Conservation (phyloP, 2,888 invertebrate species). For the Dermolepida albohirtum region DNA sequence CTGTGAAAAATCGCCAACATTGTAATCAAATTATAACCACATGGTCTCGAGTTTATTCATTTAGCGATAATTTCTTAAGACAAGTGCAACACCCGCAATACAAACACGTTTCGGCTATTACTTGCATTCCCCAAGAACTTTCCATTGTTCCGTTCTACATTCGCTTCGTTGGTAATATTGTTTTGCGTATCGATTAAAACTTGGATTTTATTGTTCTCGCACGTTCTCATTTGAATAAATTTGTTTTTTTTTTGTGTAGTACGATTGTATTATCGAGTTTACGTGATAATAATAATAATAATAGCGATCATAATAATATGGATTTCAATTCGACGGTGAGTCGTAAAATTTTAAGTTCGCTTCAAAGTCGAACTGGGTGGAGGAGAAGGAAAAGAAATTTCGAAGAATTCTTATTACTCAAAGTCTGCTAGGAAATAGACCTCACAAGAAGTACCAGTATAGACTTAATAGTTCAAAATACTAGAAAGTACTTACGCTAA, state of each 20-base stretch:
- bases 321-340: too few relatives aligned
- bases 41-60: slow-evolving; percentile 9
- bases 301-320: too few relatives aligned
- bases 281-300: too few relatives aligned
- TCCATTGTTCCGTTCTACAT: slow-evolving; percentile 9
- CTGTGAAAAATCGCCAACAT: slow-evolving; percentile 57
- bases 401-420: too few relatives aligned
- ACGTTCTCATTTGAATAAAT: slow-evolving; percentile 49
- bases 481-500: too few relatives aligned
- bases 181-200: slow-evolving; percentile 20
- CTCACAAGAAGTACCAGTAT: slow-evolving; percentile 17
- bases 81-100: slow-evolving; percentile 10
- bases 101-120: slow-evolving; percentile 53
- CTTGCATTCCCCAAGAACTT: slow-evolving; percentile 23
- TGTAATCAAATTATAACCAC: slow-evolving; percentile 49
- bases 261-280: background rate
- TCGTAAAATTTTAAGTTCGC: too few relatives aligned
- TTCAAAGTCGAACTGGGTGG: too few relatives aligned
- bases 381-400: too few relatives aligned
- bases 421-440: slow-evolving; percentile 20
- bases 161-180: background rate
- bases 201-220: slow-evolving; percentile 50
- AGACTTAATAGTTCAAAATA: too few relatives aligned
- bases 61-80: too few relatives aligned
- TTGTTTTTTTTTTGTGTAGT: slow-evolving; percentile 13